phyloP scores from a whole-genome alignment of 2,113 vertebrate genomes.

The Poeciliopsis turrubarensis region DNA sequence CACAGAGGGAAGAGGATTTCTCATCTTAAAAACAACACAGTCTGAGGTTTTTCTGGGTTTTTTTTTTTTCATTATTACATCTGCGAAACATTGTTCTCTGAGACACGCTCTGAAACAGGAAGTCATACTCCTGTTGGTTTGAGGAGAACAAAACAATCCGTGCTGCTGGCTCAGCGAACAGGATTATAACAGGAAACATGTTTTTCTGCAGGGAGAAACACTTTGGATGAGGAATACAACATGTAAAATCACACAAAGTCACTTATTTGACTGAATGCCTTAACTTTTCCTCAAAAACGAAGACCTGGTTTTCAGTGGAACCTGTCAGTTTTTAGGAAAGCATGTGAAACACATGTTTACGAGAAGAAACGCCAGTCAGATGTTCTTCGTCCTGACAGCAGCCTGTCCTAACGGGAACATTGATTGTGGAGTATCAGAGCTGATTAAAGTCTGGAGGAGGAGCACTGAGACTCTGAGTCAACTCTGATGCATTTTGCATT shows the following conservation, averaged over 20 bases:
- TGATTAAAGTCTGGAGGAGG: neutral
- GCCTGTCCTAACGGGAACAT: neutral
- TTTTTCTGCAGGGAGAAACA: conserved; percentile 1
- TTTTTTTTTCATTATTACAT: neutral
- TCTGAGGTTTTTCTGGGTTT: neutral
- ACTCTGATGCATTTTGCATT: neutral
- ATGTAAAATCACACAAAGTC: neutral
- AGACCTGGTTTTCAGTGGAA: neutral
- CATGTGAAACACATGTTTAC: too few species aligned
- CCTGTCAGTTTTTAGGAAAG: neutral
- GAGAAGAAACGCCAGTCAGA: neutral
- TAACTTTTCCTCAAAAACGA: too few species aligned
- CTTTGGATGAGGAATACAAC: neutral
- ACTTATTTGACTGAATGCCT: neutral
- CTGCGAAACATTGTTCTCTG: neutral
- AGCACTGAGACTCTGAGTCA: conserved; percentile 5
- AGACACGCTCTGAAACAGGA: conserved; percentile 27
- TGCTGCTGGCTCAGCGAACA: conserved; percentile 45
- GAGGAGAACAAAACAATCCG: conserved; percentile 12
- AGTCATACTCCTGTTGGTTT: conserved; percentile 1
- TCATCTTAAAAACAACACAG: conserved; percentile 20
- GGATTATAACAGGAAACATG: neutral
- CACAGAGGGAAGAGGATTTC: neutral
- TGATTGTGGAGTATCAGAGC: neutral
- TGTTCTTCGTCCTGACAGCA: neutral